Evolutionary conservation across 1,140 invertebrate genomes (phyloP), one percentile per base, ranked within the genome.

Genomic region (Drosophila aff.): DNA sequence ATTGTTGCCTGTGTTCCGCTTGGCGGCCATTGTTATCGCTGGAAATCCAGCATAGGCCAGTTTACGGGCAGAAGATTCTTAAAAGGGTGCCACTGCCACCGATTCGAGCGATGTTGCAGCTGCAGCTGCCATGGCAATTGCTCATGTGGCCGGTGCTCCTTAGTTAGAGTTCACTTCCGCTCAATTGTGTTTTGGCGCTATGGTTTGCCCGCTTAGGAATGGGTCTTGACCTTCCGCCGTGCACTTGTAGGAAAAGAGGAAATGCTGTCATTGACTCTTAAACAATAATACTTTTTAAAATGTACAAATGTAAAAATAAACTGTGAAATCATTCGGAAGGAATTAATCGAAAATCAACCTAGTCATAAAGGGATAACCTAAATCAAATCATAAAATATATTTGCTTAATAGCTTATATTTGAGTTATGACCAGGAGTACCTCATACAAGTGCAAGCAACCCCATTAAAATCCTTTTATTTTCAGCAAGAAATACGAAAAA

Each of bases 141-240:
- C 46, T 16, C 23, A 7, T 49, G 47, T 62, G 71, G 73, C 26
- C 31, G 10, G 13, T 46, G 40, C 60, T 52, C 31, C 50, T 66
- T 66, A 47, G 62, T 46, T 71, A 38, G 50, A 55, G 46, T 60
- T 68, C 61, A 79, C 75, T 82, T 86, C 75, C 82, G 82, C 76
- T 79, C 76, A 73, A 79, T 86, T 86, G 75, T 82, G 43, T 73
- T 79, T 76, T 47, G 65, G 43, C 46, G 58, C 41, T 53, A 44
- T 33, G 50, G 33, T 38, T 61, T 55, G n/a, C 41, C 31, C 38
- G n/a, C 11, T 33, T 10, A 3, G 41, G n/a, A 26, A 44, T n/a
- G 28, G 3, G 18, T 38, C 41, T 62, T 44, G 11, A 6, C 11
- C 66, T 47, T 40, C 41, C 49, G 15, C 26, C 18, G 36, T 6